A percentile compares a stretch with the other conserved stretches of the same genome.
These are phyloP conservation scores for Solenopsis invicta DNA, from an alignment of 1,140 invertebrate genomes.

Conservation along the genomic window DNA sequence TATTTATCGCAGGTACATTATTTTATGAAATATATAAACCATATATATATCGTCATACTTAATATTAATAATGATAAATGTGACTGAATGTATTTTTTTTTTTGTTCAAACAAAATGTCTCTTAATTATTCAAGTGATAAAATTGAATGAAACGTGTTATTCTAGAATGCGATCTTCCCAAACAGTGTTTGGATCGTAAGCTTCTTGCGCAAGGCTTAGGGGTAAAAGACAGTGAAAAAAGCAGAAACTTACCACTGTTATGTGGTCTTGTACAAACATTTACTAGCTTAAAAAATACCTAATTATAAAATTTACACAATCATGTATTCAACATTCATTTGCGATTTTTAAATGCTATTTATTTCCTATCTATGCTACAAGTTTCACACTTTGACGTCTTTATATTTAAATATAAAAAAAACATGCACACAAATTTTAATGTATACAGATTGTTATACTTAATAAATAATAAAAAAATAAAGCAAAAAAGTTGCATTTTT, in stretches of 20 bases:
- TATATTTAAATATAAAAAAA: constrained; percentile 4
- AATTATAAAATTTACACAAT: constrained; percentile 14
- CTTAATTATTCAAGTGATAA: not conserved
- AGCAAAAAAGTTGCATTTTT: not conserved
- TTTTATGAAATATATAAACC: not conserved
- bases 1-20: constrained; percentile 83
- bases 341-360: constrained; percentile 53
- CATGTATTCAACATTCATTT: constrained; percentile 3
- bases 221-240: constrained; percentile 80
- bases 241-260: constrained; percentile 82
- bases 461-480: constrained; percentile 29
- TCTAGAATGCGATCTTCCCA: constrained; percentile 84
- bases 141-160: constrained; percentile 42
- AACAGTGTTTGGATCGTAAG: constrained; percentile 81
- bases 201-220: constrained; percentile 82
- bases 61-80: not conserved
- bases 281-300: constrained; percentile 78
- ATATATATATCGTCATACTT: not conserved
- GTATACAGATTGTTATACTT: not conserved
- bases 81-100: not conserved
- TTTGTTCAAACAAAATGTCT: not conserved
- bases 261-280: constrained; percentile 82
- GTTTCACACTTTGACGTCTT: constrained; percentile 3
- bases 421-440: not conserved
- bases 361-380: constrained; percentile 20